Base-by-base conservation (phyloP, 2,888 invertebrate species). In the Argyresthia goedartella region DNA sequence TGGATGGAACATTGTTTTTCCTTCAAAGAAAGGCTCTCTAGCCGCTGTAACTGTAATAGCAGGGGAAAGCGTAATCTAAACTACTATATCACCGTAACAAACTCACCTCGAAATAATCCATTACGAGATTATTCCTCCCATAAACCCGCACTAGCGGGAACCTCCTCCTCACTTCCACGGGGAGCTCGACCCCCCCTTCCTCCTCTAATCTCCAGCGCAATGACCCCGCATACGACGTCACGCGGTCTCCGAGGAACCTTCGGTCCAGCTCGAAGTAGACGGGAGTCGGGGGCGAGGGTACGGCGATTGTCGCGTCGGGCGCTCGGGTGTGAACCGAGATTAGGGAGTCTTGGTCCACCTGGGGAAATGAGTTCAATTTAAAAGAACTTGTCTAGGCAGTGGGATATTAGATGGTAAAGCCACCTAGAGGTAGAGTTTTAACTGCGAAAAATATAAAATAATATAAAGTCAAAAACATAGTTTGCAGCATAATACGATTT, bases 161-260 rank as follows among this genome's bases (percentile, higher is more conserved):
- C 52, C 89, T 87, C 1, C 87, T 77, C 42, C 92, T 67, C 1
- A 91, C 74, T 2, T 91, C 86, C 4, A 80, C 76, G 0, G 85
- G 74, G 36, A 90, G 88, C 15, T 90, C 82, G 39, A 88, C 87
- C 0, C 89, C 87, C 0, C 88, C 88, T 46, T 91, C 91, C 57
- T 92, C 91, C 51, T 92, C 89, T 0, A 93, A 90, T 1, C 89
- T 88, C 71, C 97, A 97, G 57, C 93, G 88, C 49, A 99, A 80
- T 57, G 91, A 91, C 4, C 98, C 98, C 33, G 96, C 97, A 76
- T 99, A 99, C 16, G 97, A 96, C 56, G 93, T 89, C 13, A 95
- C 92, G 72, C 41, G 87, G 77, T 99, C 99, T 0, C 96, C 96
- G 11, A 93, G 89, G 74, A 97, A 95, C 52, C 91, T 88, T 9